These are phyloP conservation scores for Nectonema munidae DNA, from an alignment of 2,888 invertebrate genomes.

Conservation along the genomic window DNA sequence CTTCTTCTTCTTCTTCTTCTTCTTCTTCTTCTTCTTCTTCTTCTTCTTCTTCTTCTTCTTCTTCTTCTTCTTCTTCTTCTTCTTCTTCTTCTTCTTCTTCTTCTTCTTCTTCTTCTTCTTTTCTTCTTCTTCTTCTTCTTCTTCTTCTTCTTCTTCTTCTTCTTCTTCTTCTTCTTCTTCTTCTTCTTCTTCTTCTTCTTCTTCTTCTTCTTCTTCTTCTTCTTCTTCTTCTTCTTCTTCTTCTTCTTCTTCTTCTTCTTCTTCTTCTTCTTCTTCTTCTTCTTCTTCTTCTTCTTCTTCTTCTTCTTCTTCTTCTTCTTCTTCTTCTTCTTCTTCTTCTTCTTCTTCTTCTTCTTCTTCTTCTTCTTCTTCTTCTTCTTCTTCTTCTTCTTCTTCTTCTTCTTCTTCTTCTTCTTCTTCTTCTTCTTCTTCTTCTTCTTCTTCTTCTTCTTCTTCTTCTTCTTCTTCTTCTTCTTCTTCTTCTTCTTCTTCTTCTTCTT, in stretches of 20 bases:
- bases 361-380: no score
- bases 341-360: no score
- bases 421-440: no score
- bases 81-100: conserved; percentile 5
- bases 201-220: conserved; percentile 5
- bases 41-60: conserved; percentile 5
- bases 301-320: no score
- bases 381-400: no score
- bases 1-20: conserved; percentile 5
- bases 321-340: no score
- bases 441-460: no score
- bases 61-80: conserved; percentile 5
- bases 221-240: conserved; percentile 5
- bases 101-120: conserved; percentile 5
- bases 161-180: conserved; percentile 5
- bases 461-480: no score
- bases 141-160: conserved; percentile 5
- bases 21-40: conserved; percentile 5
- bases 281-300: conserved; percentile 13
- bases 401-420: no score
- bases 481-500: no score
- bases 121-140: conserved; percentile 5
- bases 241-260: conserved; percentile 14
- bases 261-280: conserved; percentile 15
- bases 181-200: conserved; percentile 5